Percentiles rank a stretch among this genome's conserved stretches.
Conservation (phyloP, 2,113 vertebrate species). For the Seriola dumerili region DNA sequence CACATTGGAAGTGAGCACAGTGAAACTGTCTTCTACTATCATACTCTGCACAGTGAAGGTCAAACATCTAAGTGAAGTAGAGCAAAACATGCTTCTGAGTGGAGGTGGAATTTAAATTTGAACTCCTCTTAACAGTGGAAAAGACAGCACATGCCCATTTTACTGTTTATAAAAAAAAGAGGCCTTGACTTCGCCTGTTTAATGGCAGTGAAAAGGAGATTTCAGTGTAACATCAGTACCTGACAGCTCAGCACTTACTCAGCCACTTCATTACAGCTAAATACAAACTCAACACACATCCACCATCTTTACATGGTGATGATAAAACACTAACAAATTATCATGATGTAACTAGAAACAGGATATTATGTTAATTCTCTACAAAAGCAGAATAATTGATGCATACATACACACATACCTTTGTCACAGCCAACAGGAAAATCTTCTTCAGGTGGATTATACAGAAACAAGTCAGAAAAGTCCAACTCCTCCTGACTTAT, state of each 20-base stretch:
- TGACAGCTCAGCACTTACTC: conserved; percentile 40
- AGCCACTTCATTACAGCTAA: neutral
- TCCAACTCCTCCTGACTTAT: conserved; percentile 90
- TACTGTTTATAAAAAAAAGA: neutral
- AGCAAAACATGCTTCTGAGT: neutral
- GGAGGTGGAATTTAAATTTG: neutral
- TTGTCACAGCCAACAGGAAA: conserved; percentile 78
- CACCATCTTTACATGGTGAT: neutral
- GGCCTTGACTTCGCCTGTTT: neutral
- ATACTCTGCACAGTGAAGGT: neutral
- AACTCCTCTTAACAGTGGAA: neutral
- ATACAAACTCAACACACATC: neutral
- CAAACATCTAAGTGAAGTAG: neutral
- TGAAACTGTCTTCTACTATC: too few species aligned
- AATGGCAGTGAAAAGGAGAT: neutral
- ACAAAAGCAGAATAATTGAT: neutral
- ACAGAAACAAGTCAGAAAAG: conserved; percentile 92
- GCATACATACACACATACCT: conserved; percentile 85
- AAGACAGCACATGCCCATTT: neutral
- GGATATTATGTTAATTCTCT: neutral
- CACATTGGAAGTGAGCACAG: too few species aligned
- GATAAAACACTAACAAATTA: neutral
- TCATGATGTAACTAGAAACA: neutral
- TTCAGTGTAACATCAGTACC: conserved; percentile 33
- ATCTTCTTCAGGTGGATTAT: conserved; percentile 78